Percentiles rank a stretch among this genome's conserved stretches.
Conservation (phyloP, 1,140 invertebrate species). For the Oscheius sp. region DNA sequence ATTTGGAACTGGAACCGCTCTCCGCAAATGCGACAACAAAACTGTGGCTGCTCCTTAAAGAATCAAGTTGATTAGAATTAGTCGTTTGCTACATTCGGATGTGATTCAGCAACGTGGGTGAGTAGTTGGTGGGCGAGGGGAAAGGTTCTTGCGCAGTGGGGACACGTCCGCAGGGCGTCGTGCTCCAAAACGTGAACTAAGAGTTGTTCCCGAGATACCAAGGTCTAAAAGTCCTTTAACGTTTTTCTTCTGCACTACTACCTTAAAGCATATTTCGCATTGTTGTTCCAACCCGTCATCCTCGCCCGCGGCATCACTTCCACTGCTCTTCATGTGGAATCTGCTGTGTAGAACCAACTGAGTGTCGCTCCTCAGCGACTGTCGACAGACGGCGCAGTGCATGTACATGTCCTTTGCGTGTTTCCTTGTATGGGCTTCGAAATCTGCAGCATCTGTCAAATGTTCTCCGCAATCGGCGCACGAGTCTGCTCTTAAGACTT, state of each 20-base stretch:
- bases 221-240: neutral
- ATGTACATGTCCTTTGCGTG: constrained; percentile 27
- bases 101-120: neutral
- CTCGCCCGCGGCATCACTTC: neutral
- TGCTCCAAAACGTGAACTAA: constrained; percentile 1
- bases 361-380: constrained; percentile 38
- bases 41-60: constrained; percentile 2
- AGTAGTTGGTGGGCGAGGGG: neutral
- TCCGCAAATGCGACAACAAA: neutral
- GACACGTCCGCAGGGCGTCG: neutral
- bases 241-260: neutral
- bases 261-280: neutral
- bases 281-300: neutral
- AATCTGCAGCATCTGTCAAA: constrained; percentile 17
- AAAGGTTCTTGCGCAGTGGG: neutral
- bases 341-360: constrained; percentile 42
- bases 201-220: neutral
- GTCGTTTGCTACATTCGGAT: too few species aligned
- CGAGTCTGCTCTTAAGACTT: constrained; percentile 40
- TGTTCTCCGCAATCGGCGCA: constrained; percentile 43
- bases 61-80: too few species aligned
- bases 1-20: constrained; percentile 6
- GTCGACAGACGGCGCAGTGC: constrained; percentile 38
- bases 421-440: constrained; percentile 36
- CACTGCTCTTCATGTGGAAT: constrained; percentile 40